Evolutionary conservation across 2,888 invertebrate genomes (phyloP).

Genomic region (Cancer borealis): DNA sequence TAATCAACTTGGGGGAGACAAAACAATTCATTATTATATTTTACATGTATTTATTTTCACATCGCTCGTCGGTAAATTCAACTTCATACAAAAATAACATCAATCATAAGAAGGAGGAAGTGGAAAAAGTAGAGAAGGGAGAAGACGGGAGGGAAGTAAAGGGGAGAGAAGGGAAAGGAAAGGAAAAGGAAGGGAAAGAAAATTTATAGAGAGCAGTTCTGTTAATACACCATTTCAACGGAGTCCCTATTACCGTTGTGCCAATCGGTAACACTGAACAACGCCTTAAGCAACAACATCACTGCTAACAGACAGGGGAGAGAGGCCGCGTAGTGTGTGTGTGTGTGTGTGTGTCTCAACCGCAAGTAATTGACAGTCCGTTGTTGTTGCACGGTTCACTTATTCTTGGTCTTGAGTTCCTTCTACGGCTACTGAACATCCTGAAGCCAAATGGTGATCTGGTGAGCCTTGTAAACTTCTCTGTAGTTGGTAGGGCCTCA

Average conservation of each 20-base stretch:
- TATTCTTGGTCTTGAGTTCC: background rate
- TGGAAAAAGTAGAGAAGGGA: background rate
- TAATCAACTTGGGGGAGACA: too few species aligned
- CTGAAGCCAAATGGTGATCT: constrained; percentile 1
- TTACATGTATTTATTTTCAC: too few species aligned
- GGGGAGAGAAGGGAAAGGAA: background rate
- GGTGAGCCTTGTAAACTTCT: background rate
- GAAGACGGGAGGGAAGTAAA: background rate
- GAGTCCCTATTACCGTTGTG: background rate
- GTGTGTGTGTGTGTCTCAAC: background rate
- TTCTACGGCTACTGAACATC: background rate
- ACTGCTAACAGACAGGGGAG: background rate
- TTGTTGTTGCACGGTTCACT: background rate
- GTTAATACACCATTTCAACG: background rate
- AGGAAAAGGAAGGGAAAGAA: background rate
- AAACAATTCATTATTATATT: background rate
- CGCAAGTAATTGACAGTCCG: background rate
- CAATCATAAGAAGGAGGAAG: background rate
- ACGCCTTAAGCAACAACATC: background rate
- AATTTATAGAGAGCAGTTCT: background rate
- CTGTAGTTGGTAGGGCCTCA: background rate
- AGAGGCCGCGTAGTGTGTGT: background rate
- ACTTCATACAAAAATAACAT: too few species aligned
- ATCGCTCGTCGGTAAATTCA: background rate
- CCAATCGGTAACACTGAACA: background rate